These are phyloP conservation scores for Mirounga angustirostris DNA, from an alignment of 2,113 vertebrate genomes.

Conservation along the genomic window DNA sequence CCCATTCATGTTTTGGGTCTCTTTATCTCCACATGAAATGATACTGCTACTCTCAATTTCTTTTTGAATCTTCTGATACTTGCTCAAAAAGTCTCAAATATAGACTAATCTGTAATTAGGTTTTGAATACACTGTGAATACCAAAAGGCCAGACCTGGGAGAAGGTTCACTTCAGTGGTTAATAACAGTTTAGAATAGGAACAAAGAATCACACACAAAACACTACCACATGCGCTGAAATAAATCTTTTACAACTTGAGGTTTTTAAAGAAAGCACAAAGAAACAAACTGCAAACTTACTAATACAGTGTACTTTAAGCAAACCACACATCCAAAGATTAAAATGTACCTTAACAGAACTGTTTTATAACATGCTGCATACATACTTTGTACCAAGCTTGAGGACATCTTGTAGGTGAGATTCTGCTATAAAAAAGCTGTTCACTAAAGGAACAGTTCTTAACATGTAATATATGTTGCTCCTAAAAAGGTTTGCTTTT, in stretches of 20 bases:
- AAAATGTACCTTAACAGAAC: background rate
- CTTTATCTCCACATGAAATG: conserved; percentile 95
- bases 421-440: background rate
- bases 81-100: conserved; percentile 89
- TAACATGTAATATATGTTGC: background rate
- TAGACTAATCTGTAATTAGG: conserved; percentile 95
- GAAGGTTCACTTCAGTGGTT: conserved; percentile 75
- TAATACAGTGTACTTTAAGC: background rate
- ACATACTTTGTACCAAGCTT: background rate
- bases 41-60: conserved; percentile 90
- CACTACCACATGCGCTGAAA: conserved; percentile 49
- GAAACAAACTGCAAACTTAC: conserved; percentile 27
- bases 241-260: conserved; percentile 61
- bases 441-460: background rate
- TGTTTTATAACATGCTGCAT: background rate
- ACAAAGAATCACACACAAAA: conserved; percentile 78
- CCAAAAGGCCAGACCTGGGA: conserved; percentile 70
- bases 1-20: conserved; percentile 90
- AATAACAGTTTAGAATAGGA: conserved; percentile 74
- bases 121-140: conserved; percentile 85
- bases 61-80: conserved; percentile 89
- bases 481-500: conserved; percentile 55
- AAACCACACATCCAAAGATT: conserved; percentile 32
- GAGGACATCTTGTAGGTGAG: background rate
- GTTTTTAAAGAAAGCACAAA: conserved; percentile 61